Conservation (phyloP, 1,140 invertebrate genomes). For the Apis laboriosa region DNA sequence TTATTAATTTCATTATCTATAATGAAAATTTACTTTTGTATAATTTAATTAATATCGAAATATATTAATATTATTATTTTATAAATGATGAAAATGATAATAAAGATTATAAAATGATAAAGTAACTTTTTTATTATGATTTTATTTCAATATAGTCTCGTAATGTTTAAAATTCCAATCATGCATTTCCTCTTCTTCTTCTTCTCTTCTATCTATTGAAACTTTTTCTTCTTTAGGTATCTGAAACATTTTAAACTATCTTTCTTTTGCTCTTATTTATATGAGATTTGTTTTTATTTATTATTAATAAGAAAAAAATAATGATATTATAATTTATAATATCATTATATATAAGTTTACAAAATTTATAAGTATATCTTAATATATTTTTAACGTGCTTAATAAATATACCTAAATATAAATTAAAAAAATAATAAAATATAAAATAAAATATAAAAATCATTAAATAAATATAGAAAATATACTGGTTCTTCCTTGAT, state of each 20-base stretch:
- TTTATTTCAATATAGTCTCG: conserved; percentile 15
- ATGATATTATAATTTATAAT: background rate
- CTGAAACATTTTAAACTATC: conserved; percentile 18
- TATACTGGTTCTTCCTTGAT: conserved; percentile 7
- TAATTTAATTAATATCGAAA: background rate
- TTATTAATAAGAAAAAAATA: background rate
- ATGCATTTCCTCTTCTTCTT: conserved; percentile 13
- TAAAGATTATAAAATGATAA: background rate
- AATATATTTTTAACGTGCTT: too few species aligned
- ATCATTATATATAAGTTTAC: too few species aligned
- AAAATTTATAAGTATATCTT: too few species aligned
- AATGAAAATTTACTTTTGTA: background rate
- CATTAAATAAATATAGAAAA: background rate
- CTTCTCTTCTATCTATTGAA: background rate
- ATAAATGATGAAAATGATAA: background rate
- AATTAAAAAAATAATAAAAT: background rate
- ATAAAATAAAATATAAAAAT: background rate
- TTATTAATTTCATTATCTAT: background rate
- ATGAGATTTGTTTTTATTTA: background rate
- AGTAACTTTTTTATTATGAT: background rate
- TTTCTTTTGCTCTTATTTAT: background rate
- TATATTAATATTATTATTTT: background rate
- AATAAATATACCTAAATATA: too few species aligned
- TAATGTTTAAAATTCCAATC: conserved; percentile 48
- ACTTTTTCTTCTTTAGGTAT: background rate